phyloP scores from a whole-genome alignment of 1,140 invertebrate genomes.

The Thaumatotibia leucotreta region DNA sequence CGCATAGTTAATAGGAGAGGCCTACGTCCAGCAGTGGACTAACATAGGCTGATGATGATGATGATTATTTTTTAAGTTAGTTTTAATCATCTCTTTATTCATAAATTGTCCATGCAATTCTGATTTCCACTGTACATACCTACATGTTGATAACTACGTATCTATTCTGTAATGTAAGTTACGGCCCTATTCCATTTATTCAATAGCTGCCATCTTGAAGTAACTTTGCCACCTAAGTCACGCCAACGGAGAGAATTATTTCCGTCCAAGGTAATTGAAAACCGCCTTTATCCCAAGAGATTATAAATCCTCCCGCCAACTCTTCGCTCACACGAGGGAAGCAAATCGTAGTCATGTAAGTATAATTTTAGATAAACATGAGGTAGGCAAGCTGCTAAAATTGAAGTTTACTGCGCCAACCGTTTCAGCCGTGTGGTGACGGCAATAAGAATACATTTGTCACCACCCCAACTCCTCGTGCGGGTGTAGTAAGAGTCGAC shows the following conservation, averaged over 20 bases:
- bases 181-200: neutral
- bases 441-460: too few relatives aligned
- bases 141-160: neutral
- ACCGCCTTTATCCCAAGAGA: neutral
- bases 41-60: too few relatives aligned
- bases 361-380: neutral
- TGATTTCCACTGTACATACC: too few relatives aligned
- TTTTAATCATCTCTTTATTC: too few relatives aligned
- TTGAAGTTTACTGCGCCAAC: neutral
- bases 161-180: neutral
- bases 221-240: neutral
- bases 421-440: too few relatives aligned
- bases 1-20: too few relatives aligned
- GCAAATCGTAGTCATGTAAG: neutral
- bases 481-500: too few relatives aligned
- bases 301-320: neutral
- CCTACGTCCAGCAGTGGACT: too few relatives aligned
- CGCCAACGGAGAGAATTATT: neutral
- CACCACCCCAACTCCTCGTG: too few relatives aligned
- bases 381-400: neutral
- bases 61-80: too few relatives aligned
- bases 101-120: too few relatives aligned
- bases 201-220: neutral
- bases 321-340: neutral
- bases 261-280: neutral